A percentile compares a stretch with the other conserved stretches of the same genome.
These are phyloP conservation scores for Fopius arisanus DNA, from an alignment of 1,140 invertebrate species.

Conservation along the genomic window DNA sequence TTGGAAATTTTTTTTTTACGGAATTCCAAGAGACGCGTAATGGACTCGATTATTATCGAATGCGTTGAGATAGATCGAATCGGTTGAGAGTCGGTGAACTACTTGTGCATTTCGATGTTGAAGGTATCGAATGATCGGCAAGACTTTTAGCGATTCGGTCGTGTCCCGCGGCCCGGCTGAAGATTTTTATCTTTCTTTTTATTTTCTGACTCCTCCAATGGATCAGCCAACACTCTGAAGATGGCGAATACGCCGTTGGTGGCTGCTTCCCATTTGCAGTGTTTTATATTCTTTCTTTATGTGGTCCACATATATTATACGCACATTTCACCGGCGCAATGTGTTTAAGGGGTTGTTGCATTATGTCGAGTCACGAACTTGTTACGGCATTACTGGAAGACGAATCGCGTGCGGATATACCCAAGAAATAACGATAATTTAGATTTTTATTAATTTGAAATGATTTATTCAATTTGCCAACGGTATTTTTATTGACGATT, in stretches of 20 bases:
- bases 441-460: too few species aligned
- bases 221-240: background rate
- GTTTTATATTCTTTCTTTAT: background rate
- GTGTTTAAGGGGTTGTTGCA: constrained; percentile 52
- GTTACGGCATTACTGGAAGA: constrained; percentile 58
- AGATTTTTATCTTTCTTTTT: background rate
- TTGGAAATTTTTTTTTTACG: too few species aligned
- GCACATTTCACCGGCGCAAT: constrained; percentile 15
- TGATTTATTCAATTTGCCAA: too few species aligned
- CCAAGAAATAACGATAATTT: too few species aligned
- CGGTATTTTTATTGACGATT: too few species aligned
- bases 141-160: background rate
- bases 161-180: background rate
- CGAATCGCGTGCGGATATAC: constrained; percentile 28
- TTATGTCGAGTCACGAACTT: constrained; percentile 66
- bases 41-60: constrained; percentile 1
- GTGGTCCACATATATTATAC: background rate
- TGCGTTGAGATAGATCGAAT: constrained; percentile 20
- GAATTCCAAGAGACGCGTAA: too few species aligned
- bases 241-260: background rate
- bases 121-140: background rate
- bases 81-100: constrained; percentile 6
- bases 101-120: background rate
- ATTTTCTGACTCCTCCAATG: background rate
- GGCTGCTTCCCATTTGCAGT: background rate